These are phyloP conservation scores for Tromatobia lineatoria DNA, from an alignment of 2,888 invertebrate genomes.

Conservation along the genomic window DNA sequence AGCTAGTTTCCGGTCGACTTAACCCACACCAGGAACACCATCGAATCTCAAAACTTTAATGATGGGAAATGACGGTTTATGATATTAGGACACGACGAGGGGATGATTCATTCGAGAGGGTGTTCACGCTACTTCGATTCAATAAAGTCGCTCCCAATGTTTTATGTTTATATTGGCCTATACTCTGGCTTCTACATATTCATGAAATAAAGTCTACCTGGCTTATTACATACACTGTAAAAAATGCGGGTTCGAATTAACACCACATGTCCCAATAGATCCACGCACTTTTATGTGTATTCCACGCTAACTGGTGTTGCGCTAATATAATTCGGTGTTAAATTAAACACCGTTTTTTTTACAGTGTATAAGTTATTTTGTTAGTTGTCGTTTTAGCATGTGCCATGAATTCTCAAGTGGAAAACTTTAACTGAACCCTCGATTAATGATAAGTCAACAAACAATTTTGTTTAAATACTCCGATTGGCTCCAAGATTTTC, in stretches of 20 bases:
- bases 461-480: not conserved
- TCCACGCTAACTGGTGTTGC: no score
- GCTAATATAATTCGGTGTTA: not conserved
- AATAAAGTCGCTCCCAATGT: conserved; percentile 25
- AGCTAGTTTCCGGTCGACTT: conserved; percentile 79
- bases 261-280: no score
- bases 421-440: not conserved
- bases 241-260: no score
- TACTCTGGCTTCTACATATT: not conserved
- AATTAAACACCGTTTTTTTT: no score
- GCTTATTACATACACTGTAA: no score
- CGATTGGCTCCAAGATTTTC: not conserved
- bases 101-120: conserved; percentile 75
- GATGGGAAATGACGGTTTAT: conserved; percentile 81
- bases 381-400: not conserved
- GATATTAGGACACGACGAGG: conserved; percentile 71
- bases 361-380: not conserved
- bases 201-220: not conserved
- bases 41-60: conserved; percentile 69
- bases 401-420: not conserved
- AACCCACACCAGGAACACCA: conserved; percentile 68
- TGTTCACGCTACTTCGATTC: conserved; percentile 39
- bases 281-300: no score
- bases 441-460: not conserved
- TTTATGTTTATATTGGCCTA: conserved; percentile 31